These are phyloP conservation scores for Drosophila diplacantha DNA, from an alignment of 2,888 invertebrate genomes.

Conservation along the genomic window DNA sequence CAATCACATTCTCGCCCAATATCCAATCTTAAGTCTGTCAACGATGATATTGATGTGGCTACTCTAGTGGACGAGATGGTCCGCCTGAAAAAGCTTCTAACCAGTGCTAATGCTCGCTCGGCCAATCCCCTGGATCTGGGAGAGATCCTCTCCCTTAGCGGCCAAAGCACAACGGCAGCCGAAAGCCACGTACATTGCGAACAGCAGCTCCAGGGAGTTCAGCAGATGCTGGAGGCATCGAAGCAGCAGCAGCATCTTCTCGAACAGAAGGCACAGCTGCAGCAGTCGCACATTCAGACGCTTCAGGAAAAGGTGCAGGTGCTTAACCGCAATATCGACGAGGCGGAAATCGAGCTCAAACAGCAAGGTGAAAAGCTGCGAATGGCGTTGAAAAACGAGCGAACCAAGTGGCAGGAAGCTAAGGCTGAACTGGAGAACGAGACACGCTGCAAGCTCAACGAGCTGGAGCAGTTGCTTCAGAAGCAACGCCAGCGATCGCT, in stretches of 20 bases:
- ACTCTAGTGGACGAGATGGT: conserved; percentile 82
- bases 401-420: conserved; percentile 73
- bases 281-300: conserved; percentile 82
- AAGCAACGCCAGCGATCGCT: conserved; percentile 90
- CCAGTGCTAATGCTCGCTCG: conserved; percentile 81
- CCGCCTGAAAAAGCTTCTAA: conserved; percentile 81
- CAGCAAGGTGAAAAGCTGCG: conserved; percentile 81
- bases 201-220: conserved; percentile 82
- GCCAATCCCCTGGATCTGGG: conserved; percentile 82
- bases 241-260: conserved; percentile 77
- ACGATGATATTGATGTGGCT: conserved; percentile 78
- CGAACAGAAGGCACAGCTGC: conserved; percentile 71
- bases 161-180: conserved; percentile 48
- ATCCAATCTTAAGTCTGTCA: conserved; percentile 59
- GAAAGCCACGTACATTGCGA: conserved; percentile 80
- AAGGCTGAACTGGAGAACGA: conserved; percentile 78
- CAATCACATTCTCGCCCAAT: conserved; percentile 40
- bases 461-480: conserved; percentile 85
- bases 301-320: conserved; percentile 84
- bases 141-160: conserved; percentile 77
- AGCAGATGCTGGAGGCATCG: conserved; percentile 82
- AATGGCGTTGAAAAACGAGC: conserved; percentile 78
- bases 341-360: conserved; percentile 82
- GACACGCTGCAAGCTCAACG: conserved; percentile 79
- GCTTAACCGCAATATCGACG: conserved; percentile 81